Percentiles rank a stretch among this genome's conserved stretches.
These are phyloP conservation scores for Mamestra configurata DNA, from an alignment of 1,140 invertebrate genomes.

Conservation along the genomic window DNA sequence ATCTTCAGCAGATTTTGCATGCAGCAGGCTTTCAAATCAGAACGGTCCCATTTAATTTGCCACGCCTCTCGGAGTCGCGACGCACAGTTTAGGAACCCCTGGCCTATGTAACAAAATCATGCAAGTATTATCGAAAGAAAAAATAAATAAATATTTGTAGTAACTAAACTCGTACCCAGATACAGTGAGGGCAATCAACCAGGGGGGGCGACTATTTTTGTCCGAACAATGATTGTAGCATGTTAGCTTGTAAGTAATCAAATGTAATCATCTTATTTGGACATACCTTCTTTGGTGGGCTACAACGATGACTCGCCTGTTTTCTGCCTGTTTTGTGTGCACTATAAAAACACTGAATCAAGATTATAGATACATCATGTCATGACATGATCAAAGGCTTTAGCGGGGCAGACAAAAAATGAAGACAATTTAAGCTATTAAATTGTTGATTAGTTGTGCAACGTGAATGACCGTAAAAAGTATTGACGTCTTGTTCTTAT, in stretches of 20 bases:
- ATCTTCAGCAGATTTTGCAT: too few relatives aligned
- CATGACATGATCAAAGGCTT: background rate
- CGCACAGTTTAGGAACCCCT: too few relatives aligned
- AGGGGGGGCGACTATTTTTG: slow-evolving; percentile 10
- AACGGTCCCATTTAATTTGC: too few relatives aligned
- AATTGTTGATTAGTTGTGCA: background rate
- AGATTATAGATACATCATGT: background rate
- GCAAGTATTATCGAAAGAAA: too few relatives aligned
- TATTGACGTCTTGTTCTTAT: background rate
- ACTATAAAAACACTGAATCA: background rate
- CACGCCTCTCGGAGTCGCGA: too few relatives aligned
- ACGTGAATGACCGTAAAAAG: background rate
- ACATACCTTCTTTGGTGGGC: slow-evolving; percentile 6
- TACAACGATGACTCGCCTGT: slow-evolving; percentile 8
- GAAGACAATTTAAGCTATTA: background rate
- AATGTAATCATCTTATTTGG: slow-evolving; percentile 17
- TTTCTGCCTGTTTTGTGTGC: background rate
- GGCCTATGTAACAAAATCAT: too few relatives aligned
- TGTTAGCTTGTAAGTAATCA: background rate
- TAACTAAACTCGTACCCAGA: background rate
- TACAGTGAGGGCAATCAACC: background rate
- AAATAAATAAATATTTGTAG: too few relatives aligned
- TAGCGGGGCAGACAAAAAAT: background rate
- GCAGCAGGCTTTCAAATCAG: too few relatives aligned
- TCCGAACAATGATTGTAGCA: background rate